Conservation (phyloP, 1,140 invertebrate genomes). For the Drosophila eugracilis region DNA sequence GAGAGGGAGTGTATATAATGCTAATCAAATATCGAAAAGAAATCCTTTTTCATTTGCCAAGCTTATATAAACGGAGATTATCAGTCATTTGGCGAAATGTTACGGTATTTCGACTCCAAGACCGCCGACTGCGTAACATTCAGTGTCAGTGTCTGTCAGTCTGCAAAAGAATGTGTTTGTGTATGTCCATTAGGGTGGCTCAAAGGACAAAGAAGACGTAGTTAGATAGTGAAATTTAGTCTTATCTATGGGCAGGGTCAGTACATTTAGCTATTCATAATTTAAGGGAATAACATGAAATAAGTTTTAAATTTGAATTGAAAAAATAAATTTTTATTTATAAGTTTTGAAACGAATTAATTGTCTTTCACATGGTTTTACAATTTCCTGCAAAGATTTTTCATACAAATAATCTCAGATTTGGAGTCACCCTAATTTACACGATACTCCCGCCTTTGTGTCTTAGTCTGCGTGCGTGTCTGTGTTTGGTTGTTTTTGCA, state of each 20-base stretch:
- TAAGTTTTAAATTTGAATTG: too few species aligned
- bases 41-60: constrained; percentile 1
- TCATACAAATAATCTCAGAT: background rate
- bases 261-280: too few species aligned
- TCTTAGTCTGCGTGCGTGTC: constrained; percentile 44
- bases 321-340: too few species aligned
- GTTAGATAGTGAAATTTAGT: background rate
- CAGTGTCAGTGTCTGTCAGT: constrained; percentile 70
- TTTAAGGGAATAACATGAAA: too few species aligned
- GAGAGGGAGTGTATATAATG: constrained; percentile 33
- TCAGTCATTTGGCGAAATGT: constrained; percentile 60
- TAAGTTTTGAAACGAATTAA: too few species aligned
- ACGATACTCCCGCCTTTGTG: constrained; percentile 36
- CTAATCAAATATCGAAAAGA: constrained; percentile 24
- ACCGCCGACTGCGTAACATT: constrained; percentile 78
- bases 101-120: constrained; percentile 58
- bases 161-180: constrained; percentile 17
- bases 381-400: too few species aligned
- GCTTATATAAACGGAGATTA: constrained; percentile 46
- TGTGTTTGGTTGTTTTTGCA: constrained; percentile 70
- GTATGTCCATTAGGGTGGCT: constrained; percentile 50
- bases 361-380: too few species aligned
- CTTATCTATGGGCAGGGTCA: too few species aligned
- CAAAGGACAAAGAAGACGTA: background rate
- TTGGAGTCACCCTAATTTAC: constrained; percentile 2